Base-by-base conservation (phyloP, 2,797 vertebrate genomes). In the Enteromius trimaculatus region DNA sequence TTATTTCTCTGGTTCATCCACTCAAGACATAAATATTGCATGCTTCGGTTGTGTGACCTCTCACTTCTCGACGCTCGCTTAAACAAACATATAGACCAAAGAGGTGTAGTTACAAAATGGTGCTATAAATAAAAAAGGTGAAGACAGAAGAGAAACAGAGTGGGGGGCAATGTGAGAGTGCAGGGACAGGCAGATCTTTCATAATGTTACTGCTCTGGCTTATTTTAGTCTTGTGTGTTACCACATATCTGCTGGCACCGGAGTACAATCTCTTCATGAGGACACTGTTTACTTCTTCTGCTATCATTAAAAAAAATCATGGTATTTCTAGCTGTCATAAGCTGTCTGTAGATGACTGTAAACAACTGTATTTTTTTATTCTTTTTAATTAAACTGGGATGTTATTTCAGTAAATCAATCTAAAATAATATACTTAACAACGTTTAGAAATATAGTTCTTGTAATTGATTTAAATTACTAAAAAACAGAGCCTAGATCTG, bases 101-200 rank as follows among this genome's bases (percentile, higher is more conserved):
- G 87, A 88, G 86, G 90, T 86, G 53, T 68, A 74, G 84, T 87
- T 90, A 87, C 88, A 77, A 88, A 90, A 89, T 86, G 83, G 74
- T 84, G 89, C 89, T 91, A 90, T 92, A 93, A 93, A 93, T 93
- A 93, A 86, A 83, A 82, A 86, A 58, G 39, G 80, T 84, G 75
- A 72, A 23, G 44, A 49, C 29, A 53, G 78, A 69, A 74, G 65
- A 65, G 49, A 53, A 29, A 66, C 34, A 62, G 69, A 60, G 60
- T 58, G 53, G 69, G 37, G 71, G 29, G 55, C 37, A 44, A 71
- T 64, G 11, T 55, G 55, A 65, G 49, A 71, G 47, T 39, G 39
- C 17, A 70, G 82, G 68, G 71, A 79, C 72, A 81, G 82, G 75
- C 71, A 83, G 60, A 47, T 68, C 72, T 86, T 78, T 78, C 49